A percentile compares a stretch with the other conserved stretches of the same genome.
Evolutionary conservation across 1,140 invertebrate genomes (phyloP).

Genomic region (Ectropis grisescens): DNA sequence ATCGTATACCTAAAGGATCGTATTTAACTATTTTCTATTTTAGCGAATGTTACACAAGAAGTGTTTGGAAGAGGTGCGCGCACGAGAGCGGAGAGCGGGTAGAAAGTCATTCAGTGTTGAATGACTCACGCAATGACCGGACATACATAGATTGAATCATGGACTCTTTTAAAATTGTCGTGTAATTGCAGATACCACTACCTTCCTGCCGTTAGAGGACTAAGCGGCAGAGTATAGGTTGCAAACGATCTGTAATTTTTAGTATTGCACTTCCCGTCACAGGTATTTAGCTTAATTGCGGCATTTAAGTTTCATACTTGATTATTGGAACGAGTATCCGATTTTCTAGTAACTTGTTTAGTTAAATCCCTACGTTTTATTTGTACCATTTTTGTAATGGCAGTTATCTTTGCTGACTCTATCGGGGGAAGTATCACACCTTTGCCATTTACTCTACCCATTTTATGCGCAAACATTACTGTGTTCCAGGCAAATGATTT

Average conservation of each 20-base stretch:
- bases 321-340: too few species aligned
- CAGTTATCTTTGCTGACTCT: too few species aligned
- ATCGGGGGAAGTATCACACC: too few species aligned
- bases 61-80: slow-evolving; percentile 26
- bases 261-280: slow-evolving; percentile 8
- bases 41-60: slow-evolving; percentile 44
- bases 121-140: slow-evolving; percentile 29
- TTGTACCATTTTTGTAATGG: too few species aligned
- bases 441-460: too few species aligned
- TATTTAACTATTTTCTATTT: slow-evolving; percentile 38
- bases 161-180: slow-evolving; percentile 32
- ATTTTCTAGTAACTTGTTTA: too few species aligned
- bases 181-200: slow-evolving; percentile 23
- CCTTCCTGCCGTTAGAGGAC: slow-evolving; percentile 19
- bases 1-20: slow-evolving; percentile 9
- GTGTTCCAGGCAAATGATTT: too few species aligned
- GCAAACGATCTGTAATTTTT: slow-evolving; percentile 3
- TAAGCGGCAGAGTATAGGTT: slow-evolving; percentile 13
- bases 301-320: too few species aligned
- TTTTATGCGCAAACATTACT: too few species aligned
- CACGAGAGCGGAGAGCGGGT: slow-evolving; percentile 22
- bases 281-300: neutral
- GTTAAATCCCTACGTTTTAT: too few species aligned
- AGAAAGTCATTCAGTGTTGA: slow-evolving; percentile 40
- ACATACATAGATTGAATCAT: slow-evolving; percentile 12